phyloP scores from a whole-genome alignment of 2,113 vertebrate genomes.

The Charadrius vociferus region DNA sequence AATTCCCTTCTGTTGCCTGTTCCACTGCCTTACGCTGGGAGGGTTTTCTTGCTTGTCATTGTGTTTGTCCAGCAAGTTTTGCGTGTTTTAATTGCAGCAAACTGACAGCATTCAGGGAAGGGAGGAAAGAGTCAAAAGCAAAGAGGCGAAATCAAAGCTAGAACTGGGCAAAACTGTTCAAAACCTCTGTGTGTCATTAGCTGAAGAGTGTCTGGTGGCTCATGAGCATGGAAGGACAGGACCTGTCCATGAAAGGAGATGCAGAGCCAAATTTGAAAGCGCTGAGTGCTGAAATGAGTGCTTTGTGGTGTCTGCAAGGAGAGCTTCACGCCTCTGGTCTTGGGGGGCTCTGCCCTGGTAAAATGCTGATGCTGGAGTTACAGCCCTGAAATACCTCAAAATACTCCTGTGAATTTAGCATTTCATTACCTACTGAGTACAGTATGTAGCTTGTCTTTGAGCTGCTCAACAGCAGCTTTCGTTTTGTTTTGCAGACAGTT shows the following conservation, averaged over 20 bases:
- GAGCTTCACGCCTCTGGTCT: background rate
- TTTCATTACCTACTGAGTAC: background rate
- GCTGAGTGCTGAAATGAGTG: accelerated
- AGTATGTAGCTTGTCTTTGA: background rate
- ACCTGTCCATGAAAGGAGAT: background rate
- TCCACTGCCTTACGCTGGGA: background rate
- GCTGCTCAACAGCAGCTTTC: background rate
- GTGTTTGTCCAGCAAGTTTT: background rate
- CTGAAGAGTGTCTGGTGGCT: background rate
- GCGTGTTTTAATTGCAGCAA: background rate
- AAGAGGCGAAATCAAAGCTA: background rate
- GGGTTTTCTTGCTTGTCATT: background rate
- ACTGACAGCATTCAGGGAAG: background rate
- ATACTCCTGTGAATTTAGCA: background rate
- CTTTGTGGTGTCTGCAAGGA: background rate
- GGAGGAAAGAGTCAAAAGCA: background rate
- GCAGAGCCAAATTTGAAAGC: background rate
- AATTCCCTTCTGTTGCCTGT: background rate
- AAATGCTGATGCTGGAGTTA: background rate
- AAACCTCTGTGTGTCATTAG: accelerated
- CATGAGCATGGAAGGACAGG: background rate
- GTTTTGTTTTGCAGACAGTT: conserved; percentile 76
- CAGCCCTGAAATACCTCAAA: background rate
- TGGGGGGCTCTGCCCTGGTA: background rate
- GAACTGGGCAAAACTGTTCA: background rate